These are phyloP conservation scores for Spea bombifrons DNA, from an alignment of 2,113 vertebrate species.

Conservation along the genomic window DNA sequence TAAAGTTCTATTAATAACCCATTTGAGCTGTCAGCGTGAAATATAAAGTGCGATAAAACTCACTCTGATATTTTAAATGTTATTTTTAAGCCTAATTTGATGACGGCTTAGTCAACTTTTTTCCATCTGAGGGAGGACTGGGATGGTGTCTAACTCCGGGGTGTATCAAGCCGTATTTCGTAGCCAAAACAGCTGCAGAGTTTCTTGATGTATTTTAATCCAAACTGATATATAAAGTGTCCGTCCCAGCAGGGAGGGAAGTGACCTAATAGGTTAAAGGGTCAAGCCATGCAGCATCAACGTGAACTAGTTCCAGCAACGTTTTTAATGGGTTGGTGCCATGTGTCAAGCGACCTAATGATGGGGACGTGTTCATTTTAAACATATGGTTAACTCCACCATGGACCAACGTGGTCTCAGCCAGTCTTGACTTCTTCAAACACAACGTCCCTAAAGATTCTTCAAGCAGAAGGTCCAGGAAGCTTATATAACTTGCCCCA, in stretches of 20 bases:
- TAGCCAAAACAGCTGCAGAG: constrained; percentile 16
- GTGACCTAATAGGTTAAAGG: constrained; percentile 18
- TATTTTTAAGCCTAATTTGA: constrained; percentile 42
- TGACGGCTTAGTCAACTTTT: constrained; percentile 37
- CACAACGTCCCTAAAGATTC: too few species aligned
- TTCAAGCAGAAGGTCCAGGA: too few species aligned
- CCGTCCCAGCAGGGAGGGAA: neutral
- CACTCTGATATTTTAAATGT: constrained; percentile 23
- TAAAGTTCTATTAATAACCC: constrained; percentile 2
- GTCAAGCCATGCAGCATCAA: neutral
- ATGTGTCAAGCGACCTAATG: too few species aligned
- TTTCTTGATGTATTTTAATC: constrained; percentile 8
- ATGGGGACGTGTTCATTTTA: too few species aligned
- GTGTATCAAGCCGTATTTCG: constrained; percentile 27
- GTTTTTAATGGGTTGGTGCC: too few species aligned
- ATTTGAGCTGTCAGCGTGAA: constrained; percentile 9
- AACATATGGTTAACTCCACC: too few species aligned
- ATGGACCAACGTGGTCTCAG: too few species aligned
- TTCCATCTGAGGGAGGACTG: constrained; percentile 41
- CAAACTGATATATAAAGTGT: neutral
- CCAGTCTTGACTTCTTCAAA: too few species aligned
- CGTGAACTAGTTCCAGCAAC: too few species aligned
- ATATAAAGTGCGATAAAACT: constrained; percentile 34
- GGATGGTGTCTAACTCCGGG: constrained; percentile 31
- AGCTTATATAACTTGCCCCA: too few species aligned